Conservation (phyloP, 2,888 invertebrate genomes). For the Sinhomidia bicolor region DNA sequence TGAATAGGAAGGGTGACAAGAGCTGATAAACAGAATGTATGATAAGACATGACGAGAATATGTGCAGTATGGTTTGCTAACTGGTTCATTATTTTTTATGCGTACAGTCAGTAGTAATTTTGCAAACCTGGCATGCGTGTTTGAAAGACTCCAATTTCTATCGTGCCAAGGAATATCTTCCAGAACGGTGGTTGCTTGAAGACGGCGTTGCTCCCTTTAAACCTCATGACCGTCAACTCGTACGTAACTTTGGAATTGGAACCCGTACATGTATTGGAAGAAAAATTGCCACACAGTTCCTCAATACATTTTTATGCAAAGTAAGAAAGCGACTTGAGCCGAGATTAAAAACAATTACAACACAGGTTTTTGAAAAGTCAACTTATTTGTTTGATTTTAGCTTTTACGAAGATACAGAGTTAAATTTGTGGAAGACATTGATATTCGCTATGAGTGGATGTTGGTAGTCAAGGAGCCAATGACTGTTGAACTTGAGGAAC, state of each 20-base stretch:
- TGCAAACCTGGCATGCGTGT: slow-evolving; percentile 92
- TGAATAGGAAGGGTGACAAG: no score
- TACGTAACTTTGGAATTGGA: slow-evolving; percentile 91
- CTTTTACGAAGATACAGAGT: slow-evolving; percentile 88
- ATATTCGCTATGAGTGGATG: slow-evolving; percentile 91
- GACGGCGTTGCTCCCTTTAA: slow-evolving; percentile 81
- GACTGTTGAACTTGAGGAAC: slow-evolving; percentile 82
- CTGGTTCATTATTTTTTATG: not conserved
- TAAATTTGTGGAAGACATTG: slow-evolving; percentile 86
- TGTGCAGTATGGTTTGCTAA: not conserved
- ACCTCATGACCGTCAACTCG: slow-evolving; percentile 85
- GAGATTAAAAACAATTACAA: not conserved
- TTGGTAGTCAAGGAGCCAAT: slow-evolving; percentile 90
- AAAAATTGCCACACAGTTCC: slow-evolving; percentile 88
- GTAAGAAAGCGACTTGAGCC: slow-evolving; percentile 20
- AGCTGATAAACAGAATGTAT: not conserved
- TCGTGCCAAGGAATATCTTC: slow-evolving; percentile 87
- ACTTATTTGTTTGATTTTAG: slow-evolving; percentile 83
- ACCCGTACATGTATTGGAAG: slow-evolving; percentile 92
- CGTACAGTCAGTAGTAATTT: slow-evolving; percentile 88
- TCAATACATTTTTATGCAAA: slow-evolving; percentile 53
- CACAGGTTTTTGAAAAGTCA: no score
- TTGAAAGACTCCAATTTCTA: slow-evolving; percentile 89
- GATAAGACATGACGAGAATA: not conserved
- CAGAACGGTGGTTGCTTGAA: slow-evolving; percentile 88